Conservation (phyloP, 1,140 invertebrate genomes). For the Drosophila pandora region DNA sequence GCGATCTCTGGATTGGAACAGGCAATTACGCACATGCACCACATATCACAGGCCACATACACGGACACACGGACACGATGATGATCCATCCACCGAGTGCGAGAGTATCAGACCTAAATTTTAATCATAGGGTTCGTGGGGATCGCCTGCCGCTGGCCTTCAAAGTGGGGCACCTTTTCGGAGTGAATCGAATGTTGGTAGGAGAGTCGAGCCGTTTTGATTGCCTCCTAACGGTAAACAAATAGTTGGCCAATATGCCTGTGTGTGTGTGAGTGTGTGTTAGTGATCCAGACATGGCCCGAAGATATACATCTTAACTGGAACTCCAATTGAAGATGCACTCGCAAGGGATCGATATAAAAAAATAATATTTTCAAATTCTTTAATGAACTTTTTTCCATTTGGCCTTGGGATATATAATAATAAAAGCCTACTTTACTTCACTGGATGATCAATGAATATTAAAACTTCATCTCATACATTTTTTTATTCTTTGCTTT, state of each 20-base stretch:
- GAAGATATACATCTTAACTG: constrained; percentile 51
- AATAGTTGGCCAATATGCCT: constrained; percentile 24
- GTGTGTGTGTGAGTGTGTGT: background rate
- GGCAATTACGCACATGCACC: constrained; percentile 71
- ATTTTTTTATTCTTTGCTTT: constrained; percentile 10
- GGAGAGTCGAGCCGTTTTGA: constrained; percentile 57
- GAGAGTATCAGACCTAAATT: constrained; percentile 61
- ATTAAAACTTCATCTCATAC: constrained; percentile 5
- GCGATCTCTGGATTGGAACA: constrained; percentile 24
- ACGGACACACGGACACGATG: constrained; percentile 18
- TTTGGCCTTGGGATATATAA: constrained; percentile 31
- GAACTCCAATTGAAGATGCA: constrained; percentile 46
- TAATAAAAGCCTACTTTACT: constrained; percentile 7
- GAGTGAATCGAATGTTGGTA: constrained; percentile 3
- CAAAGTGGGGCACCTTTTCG: constrained; percentile 54
- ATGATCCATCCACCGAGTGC: constrained; percentile 1
- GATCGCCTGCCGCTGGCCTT: constrained; percentile 62
- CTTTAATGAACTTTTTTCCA: constrained; percentile 1
- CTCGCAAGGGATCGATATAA: background rate
- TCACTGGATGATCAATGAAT: constrained; percentile 43
- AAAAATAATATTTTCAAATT: background rate
- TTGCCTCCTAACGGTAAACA: constrained; percentile 71
- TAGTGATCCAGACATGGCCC: constrained; percentile 42
- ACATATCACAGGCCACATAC: background rate
- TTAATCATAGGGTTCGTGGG: constrained; percentile 65